Base-by-base conservation (phyloP, 2,113 vertebrate genomes). In the Scophthalmus maximus region DNA sequence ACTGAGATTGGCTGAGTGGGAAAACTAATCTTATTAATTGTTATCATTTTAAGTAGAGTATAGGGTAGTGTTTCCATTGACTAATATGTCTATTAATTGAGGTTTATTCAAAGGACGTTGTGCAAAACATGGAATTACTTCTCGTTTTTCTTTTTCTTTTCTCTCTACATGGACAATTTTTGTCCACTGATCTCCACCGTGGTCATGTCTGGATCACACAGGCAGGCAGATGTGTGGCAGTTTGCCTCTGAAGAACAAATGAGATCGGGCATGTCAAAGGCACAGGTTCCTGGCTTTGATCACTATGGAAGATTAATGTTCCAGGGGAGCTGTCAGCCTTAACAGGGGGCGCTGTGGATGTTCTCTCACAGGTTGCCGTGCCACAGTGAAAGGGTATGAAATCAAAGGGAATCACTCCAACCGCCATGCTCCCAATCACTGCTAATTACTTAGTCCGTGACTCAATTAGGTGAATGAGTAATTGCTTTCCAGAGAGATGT, bases 381-480 rank as follows among this genome's bases (percentile, higher is more conserved):
- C 55, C 5, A 15, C 34, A 46, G 59, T 30, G 68, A 66, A 84
- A 81, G 70, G 42, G 66, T 70, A 70, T 65, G 22, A 27, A 83
- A 85, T 89, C 77, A 81, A 88, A 90, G 64, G 51, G 73, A 83
- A 89, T 82, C 82, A 62, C 56, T 85, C 70, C 70, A 79, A 70
- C 73, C 88, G 79, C 77, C 62, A 68, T 84, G 78, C 84, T 72
- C 68, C 84, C 86, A 83, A 89, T 85, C 86, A 81, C 60, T 6
- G 51, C 80, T 88, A 88, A 91, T 91, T 88, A 88, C 83, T 87
- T n/a, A 55, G 83, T 78, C 87, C 61, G 68, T 91, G 83, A 84
- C 81, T 90, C 82, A 88, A 84, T 90, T 88, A 90, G 76, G 57
- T 78, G 70, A 81, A 73, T 90, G 88, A 89, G 89, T 87, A 83